Evolutionary conservation across 2,113 vertebrate genomes (phyloP).

Genomic region (Laterallus jamaicensis): DNA sequence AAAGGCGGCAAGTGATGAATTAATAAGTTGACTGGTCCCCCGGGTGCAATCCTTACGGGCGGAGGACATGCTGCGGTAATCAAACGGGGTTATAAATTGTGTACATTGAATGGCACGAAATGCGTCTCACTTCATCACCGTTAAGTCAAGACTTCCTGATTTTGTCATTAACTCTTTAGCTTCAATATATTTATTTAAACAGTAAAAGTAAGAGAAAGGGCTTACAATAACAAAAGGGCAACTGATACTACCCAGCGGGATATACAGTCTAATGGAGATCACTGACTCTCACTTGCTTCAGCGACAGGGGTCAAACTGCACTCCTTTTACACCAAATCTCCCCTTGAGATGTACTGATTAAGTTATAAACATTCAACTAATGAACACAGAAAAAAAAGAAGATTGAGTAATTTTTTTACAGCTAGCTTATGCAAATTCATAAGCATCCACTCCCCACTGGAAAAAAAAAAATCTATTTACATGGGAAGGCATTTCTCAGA

Average conservation of each 20-base stretch:
- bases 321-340: slow-evolving; percentile 21
- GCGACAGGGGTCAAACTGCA: slow-evolving; percentile 42
- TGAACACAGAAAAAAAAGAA: background rate
- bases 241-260: slow-evolving; percentile 69
- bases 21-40: slow-evolving; percentile 86
- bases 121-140: slow-evolving; percentile 68
- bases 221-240: slow-evolving; percentile 67
- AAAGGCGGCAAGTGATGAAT: slow-evolving; percentile 83
- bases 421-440: background rate
- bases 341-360: background rate
- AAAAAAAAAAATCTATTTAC: background rate
- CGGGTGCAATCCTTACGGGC: slow-evolving; percentile 82
- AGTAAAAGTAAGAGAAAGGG: slow-evolving; percentile 62
- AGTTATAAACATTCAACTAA: background rate
- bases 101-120: slow-evolving; percentile 66
- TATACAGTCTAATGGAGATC: slow-evolving; percentile 58
- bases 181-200: slow-evolving; percentile 74
- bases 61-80: slow-evolving; percentile 80
- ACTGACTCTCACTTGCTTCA: slow-evolving; percentile 56
- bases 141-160: slow-evolving; percentile 75
- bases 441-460: background rate
- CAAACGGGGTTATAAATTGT: slow-evolving; percentile 82
- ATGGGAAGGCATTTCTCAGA: background rate
- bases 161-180: slow-evolving; percentile 71
- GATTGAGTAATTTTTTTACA: background rate